phyloP scores from a whole-genome alignment of 1,140 invertebrate genomes.

The Bombus impatiens region DNA sequence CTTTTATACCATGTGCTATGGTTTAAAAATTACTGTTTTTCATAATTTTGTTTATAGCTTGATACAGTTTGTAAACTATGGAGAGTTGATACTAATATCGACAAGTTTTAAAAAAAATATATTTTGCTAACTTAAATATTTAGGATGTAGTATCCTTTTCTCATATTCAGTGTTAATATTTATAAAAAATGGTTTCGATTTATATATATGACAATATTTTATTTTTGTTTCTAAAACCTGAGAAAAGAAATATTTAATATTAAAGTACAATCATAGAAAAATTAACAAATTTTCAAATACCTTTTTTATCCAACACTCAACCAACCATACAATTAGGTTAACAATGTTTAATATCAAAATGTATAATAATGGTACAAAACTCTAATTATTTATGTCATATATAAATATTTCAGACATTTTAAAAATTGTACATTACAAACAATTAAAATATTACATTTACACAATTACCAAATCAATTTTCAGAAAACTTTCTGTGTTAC shows the following conservation, averaged over 20 bases:
- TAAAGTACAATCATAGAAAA: neutral
- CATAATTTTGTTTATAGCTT: neutral
- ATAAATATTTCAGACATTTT: neutral
- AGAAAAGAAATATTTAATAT: neutral
- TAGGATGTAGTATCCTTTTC: neutral
- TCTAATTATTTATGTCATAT: neutral
- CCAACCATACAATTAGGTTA: neutral
- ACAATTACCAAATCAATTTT: neutral
- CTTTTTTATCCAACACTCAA: neutral
- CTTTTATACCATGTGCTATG: neutral
- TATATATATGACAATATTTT: neutral
- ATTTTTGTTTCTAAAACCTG: neutral
- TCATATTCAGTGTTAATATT: conserved; percentile 8
- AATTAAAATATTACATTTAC: neutral
- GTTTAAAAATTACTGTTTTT: neutral
- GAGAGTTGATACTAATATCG: neutral
- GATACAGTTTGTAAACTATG: conserved; percentile 7
- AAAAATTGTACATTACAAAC: neutral
- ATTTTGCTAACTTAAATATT: conserved; percentile 19
- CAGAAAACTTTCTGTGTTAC: conserved; percentile 7
- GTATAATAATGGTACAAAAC: neutral
- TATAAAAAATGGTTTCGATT: conserved; percentile 15
- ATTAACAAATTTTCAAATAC: neutral
- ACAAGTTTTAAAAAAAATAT: conserved; percentile 14
- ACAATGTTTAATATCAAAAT: neutral